Base-by-base conservation (phyloP, 2,888 invertebrate species). In the Rhopalosiphum nymphaeae region DNA sequence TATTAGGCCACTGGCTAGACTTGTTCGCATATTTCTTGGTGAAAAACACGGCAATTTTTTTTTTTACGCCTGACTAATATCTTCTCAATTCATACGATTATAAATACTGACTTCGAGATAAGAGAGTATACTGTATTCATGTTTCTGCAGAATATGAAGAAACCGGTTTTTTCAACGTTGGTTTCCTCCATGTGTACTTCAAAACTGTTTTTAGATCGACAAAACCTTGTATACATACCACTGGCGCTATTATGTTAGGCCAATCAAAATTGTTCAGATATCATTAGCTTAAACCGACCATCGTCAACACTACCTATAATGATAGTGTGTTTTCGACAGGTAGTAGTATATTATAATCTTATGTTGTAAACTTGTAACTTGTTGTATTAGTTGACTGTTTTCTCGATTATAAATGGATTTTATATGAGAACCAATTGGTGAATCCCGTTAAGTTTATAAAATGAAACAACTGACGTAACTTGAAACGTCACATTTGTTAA, bases 111-210 rank as follows among this genome's bases (percentile, higher is more conserved):
- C 85, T 56, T 93, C 89, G 89, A 93, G 88, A 93, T 93, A 93
- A 93, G 93, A 89, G 92, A 87, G 56, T 53, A 89, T 61, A 67
- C 57, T 85, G 85, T 94, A 91, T 94, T 94, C 93, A 44, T 91
- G 93, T 94, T 93, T 94, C 49, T 90, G 93, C 90, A 53, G 93
- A 94, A 91, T 94, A 94, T n/a, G 90, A 85, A 86, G 57, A 93
- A 94, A 94, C 93, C 93, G 90, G 93, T 94, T 94, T 90, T 90
- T 57, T 91, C 46, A 46, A 84, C 46, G 46, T 44, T 56, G 86
- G 56, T 91, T 89, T 89, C 46, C 46, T 57, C 85, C 49, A 46
- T 49, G 86, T 86, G 93, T 61, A 42, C 89, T 93, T 93, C 57
- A 53, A 93, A 93, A 93, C 93, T 16, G 93, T 90, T 86, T 94